Conservation (phyloP, 2,797 vertebrate species). For the Bryconaethiops microstoma region DNA sequence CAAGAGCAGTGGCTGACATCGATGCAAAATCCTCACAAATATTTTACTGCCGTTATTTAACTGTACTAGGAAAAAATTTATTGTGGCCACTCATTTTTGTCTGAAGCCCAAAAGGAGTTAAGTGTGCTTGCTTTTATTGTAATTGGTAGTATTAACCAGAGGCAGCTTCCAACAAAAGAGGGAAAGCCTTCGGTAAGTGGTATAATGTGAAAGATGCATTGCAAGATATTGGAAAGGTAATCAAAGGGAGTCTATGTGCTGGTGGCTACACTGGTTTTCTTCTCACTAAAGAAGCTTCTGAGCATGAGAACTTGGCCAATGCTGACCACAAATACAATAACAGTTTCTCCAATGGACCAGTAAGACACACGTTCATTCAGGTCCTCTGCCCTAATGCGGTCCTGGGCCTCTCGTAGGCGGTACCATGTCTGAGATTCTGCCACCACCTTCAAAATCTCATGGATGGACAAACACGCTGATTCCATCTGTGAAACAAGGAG, state of each 20-base stretch:
- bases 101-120: background rate
- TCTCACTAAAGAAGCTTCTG: conserved; percentile 88
- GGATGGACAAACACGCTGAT: conserved; percentile 86
- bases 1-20: background rate
- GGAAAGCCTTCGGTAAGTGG: too few species aligned
- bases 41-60: background rate
- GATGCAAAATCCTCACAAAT: background rate
- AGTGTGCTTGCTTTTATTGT: background rate
- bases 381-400: conserved; percentile 83
- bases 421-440: conserved; percentile 86
- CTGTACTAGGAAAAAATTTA: background rate
- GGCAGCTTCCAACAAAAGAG: too few species aligned
- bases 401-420: conserved; percentile 85
- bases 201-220: too few species aligned
- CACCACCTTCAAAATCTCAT: conserved; percentile 85
- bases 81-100: background rate
- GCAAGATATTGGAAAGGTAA: too few species aligned
- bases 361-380: conserved; percentile 80
- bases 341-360: conserved; percentile 87
- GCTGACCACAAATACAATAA: conserved; percentile 84
- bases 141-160: background rate
- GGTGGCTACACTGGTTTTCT: conserved; percentile 70
- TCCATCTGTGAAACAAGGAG: conserved; percentile 78
- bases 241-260: conserved; percentile 70
- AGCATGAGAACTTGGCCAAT: conserved; percentile 89